phyloP scores from a whole-genome alignment of 1,140 invertebrate species.

The Drosophila subpulchrella region DNA sequence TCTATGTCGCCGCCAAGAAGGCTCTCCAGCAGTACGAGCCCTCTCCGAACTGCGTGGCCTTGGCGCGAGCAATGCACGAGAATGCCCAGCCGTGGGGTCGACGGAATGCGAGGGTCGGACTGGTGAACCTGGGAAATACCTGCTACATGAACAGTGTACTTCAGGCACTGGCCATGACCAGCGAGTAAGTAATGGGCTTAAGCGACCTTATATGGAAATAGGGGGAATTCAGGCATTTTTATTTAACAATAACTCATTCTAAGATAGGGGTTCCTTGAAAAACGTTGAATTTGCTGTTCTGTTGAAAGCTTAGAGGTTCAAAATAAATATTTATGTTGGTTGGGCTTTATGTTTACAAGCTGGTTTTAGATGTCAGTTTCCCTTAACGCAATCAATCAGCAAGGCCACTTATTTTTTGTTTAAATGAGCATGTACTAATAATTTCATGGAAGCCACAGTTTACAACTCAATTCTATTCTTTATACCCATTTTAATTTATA shows the following conservation, averaged over 20 bases:
- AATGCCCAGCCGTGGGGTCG: constrained; percentile 44
- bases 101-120: constrained; percentile 88
- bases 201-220: too few relatives aligned
- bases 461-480: too few relatives aligned
- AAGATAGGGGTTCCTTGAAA: too few relatives aligned
- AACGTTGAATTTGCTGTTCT: too few relatives aligned
- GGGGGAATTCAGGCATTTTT: too few relatives aligned
- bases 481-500: neutral
- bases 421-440: neutral
- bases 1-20: constrained; percentile 77
- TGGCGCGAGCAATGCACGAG: constrained; percentile 57
- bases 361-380: neutral
- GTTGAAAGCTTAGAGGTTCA: too few relatives aligned
- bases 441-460: too few relatives aligned
- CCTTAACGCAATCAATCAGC: neutral
- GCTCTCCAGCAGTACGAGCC: constrained; percentile 58
- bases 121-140: constrained; percentile 94
- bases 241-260: too few relatives aligned
- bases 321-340: neutral
- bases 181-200: constrained; percentile 86
- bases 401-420: neutral
- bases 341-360: neutral
- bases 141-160: constrained; percentile 95
- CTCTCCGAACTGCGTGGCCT: constrained; percentile 53
- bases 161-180: constrained; percentile 92